Evolutionary conservation across 2,888 invertebrate species (phyloP), one percentile per base, ranked within the genome.

Genomic region (Polymixis flavicincta): DNA sequence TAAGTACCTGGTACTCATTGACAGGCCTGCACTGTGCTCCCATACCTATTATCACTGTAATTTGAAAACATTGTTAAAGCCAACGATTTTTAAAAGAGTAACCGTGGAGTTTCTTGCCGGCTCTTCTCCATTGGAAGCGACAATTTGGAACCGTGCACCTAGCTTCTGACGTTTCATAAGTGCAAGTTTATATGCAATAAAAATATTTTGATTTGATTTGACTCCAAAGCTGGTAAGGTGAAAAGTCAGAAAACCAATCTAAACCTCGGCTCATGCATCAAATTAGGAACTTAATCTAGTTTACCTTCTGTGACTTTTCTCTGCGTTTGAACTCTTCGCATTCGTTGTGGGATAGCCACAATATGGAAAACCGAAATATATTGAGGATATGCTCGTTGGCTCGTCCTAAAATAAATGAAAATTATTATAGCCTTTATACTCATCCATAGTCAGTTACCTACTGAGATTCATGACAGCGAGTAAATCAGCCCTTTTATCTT

Each of bases 301-400:
- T 74, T 2, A 4, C 25, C 70, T 78, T 71, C 70, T 78, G 66
- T 3, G 0, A 19, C 2, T 66, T 32, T 28, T 32, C 0, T 45
- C 0, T 73, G 14, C n/a, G 5, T 28, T 45, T 4, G 17, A 55
- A 28, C 50, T 65, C 25, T 76, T 57, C 25, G 6, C 25, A 32
- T 66, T 25, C 42, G 25, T 60, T 70, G n/a, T 17, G 37, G 70
- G 50, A 70, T 64, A 72, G 70, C 37, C 66, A 14, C 32, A 67
- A 70, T 70, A 79, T 78, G 67, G 70, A 70, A 74, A 80, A 74
- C 48, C 28, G 2, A 63, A 79, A 67, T 66, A 42, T 74, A 67
- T 79, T 66, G 61, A 66, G 17, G 32, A 61, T 54, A 73, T 37
- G 54, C 32, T 54, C 60, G 61, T 71, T 71, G 17, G 32, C 11